Conservation (phyloP, 2,888 invertebrate genomes). For the Biston betularia region DNA sequence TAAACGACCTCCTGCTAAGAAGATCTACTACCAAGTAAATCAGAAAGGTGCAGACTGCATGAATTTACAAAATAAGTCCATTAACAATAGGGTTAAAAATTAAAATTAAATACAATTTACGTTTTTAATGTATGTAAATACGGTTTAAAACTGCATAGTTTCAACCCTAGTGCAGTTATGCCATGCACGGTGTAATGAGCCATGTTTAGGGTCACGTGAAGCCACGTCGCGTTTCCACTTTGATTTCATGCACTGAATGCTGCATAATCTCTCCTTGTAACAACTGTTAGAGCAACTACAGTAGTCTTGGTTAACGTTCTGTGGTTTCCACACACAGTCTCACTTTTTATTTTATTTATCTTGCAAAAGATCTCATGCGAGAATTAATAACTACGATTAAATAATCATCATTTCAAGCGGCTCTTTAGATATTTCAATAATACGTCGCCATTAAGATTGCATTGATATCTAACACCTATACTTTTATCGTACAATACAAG, state of each 20-base stretch:
- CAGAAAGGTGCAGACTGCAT: no score
- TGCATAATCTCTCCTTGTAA: slow-evolving; percentile 31
- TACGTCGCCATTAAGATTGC: slow-evolving; percentile 27
- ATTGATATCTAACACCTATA: slow-evolving; percentile 17
- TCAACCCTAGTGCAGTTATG: slow-evolving; percentile 9
- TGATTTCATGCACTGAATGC: slow-evolving; percentile 47
- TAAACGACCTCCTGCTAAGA: no score
- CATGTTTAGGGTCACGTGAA: slow-evolving; percentile 39
- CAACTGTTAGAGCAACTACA: slow-evolving; percentile 20
- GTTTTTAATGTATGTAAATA: not conserved
- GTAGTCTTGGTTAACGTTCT: slow-evolving; percentile 4
- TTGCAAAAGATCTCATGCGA: not conserved
- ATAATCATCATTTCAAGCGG: slow-evolving; percentile 3
- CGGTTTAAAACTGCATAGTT: not conserved
- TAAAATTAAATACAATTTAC: not conserved
- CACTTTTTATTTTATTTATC: slow-evolving; percentile 5
- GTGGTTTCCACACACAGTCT: slow-evolving; percentile 5
- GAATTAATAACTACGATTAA: slow-evolving; percentile 5
- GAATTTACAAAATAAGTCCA: no score
- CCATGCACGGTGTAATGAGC: slow-evolving; percentile 46
- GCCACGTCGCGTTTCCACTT: slow-evolving; percentile 35
- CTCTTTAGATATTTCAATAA: slow-evolving; percentile 14
- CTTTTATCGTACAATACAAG: slow-evolving; percentile 46
- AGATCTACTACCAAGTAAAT: no score
- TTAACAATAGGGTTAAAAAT: no score